Conservation (phyloP, 2,113 vertebrate genomes). For the Oceanodroma tethys region DNA sequence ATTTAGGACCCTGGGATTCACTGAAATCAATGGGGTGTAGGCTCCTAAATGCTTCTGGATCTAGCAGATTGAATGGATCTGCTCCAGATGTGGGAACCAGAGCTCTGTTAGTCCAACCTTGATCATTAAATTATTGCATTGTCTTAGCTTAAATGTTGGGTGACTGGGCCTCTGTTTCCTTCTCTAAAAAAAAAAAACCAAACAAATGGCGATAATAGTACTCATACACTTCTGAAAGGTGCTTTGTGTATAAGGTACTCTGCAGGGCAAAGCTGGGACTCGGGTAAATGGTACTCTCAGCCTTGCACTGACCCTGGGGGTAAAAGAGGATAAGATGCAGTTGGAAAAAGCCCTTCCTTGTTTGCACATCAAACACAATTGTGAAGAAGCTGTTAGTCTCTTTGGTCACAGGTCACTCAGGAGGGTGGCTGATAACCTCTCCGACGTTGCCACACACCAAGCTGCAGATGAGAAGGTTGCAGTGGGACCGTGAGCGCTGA, state of each 20-base stretch:
- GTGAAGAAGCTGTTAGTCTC: not conserved
- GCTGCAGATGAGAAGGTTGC: not conserved
- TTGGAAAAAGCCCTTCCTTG: not conserved
- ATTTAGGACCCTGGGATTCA: not conserved
- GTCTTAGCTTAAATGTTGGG: not conserved
- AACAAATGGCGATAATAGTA: not conserved
- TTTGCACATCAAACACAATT: not conserved
- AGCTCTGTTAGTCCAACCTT: not conserved
- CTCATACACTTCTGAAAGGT: not conserved
- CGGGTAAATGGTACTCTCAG: not conserved
- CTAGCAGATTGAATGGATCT: not conserved
- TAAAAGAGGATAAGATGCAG: not conserved
- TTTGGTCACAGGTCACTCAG: not conserved
- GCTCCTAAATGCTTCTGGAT: not conserved
- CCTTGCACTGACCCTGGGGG: not conserved
- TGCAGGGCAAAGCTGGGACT: not conserved
- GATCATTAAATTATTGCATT: not conserved
- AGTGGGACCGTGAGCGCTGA: rapidly evolving
- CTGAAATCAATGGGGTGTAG: not conserved
- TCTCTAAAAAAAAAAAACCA: not conserved
- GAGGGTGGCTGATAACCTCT: not conserved
- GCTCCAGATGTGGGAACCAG: not conserved
- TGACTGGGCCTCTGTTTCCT: not conserved
- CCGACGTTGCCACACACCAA: rapidly evolving
- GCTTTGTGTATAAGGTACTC: not conserved